Evolutionary conservation across 2,797 vertebrate genomes (phyloP).

Genomic region (Channallabes apus): DNA sequence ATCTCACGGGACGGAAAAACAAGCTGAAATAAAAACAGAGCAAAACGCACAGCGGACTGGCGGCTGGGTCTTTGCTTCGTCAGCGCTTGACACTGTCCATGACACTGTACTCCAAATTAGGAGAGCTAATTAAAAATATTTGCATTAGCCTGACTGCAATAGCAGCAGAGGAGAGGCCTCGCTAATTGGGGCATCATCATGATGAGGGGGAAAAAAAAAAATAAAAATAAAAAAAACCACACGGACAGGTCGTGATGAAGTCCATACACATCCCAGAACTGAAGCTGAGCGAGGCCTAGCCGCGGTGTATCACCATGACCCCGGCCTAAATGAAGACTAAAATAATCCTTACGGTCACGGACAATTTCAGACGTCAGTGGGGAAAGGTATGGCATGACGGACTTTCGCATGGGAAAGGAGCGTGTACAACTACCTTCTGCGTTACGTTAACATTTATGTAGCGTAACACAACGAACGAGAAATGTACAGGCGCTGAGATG

Average conservation of each 20-base stretch:
- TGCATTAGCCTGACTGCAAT: constrained; percentile 65
- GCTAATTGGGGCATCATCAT: constrained; percentile 23
- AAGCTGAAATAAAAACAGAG: constrained; percentile 42
- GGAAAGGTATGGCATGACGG: background rate
- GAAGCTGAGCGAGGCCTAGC: background rate
- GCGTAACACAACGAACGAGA: background rate
- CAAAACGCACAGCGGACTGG: constrained; percentile 68
- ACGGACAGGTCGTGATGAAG: constrained; percentile 44
- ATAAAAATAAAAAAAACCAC: constrained; percentile 29
- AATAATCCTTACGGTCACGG: background rate
- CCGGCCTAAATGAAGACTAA: background rate
- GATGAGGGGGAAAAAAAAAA: constrained; percentile 45
- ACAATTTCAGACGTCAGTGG: background rate
- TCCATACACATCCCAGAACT: constrained; percentile 34
- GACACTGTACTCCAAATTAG: constrained; percentile 62
- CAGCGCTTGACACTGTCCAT: constrained; percentile 67
- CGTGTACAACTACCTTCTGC: background rate
- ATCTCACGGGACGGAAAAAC: constrained; percentile 44
- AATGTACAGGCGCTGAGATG: background rate
- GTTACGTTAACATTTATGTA: background rate
- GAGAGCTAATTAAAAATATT: constrained; percentile 71
- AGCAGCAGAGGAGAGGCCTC: constrained; percentile 7
- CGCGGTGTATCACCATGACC: background rate
- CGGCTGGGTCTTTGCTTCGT: constrained; percentile 59
- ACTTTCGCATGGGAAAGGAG: background rate